phyloP scores from a whole-genome alignment of 2,888 invertebrate species.

The Formica aserva region DNA sequence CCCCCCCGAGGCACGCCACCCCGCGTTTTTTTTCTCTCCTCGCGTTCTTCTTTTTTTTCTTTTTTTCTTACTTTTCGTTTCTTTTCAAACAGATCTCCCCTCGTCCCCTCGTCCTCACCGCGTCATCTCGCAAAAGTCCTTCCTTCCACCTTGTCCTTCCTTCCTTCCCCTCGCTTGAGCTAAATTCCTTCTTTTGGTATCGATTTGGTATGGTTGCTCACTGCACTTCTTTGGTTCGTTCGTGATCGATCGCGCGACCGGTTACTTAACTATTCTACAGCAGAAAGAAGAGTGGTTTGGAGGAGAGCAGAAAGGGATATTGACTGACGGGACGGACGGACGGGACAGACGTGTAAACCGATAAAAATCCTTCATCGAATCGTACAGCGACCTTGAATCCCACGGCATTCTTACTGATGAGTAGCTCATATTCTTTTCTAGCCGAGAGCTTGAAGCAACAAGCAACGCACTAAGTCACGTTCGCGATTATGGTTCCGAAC shows the following conservation, averaged over 20 bases:
- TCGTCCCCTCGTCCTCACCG: conserved; percentile 42
- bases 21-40: neutral
- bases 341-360: neutral
- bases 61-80: neutral
- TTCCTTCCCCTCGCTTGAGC: conserved; percentile 32
- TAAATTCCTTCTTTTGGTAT: conserved; percentile 69
- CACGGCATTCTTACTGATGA: conserved; percentile 41
- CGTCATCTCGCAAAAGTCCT: conserved; percentile 63
- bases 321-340: neutral
- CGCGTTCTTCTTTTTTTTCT: neutral
- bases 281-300: conserved; percentile 28
- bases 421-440: conserved; percentile 11
- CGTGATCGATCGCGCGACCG: conserved; percentile 57
- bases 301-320: conserved; percentile 30
- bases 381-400: conserved; percentile 35
- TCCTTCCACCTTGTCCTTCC: conserved; percentile 23
- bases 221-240: conserved; percentile 70
- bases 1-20: conserved; percentile 30
- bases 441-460: conserved; percentile 10
- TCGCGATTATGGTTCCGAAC: neutral
- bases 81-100: conserved; percentile 56
- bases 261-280: conserved; percentile 50
- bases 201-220: conserved; percentile 74
- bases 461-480: conserved; percentile 21
- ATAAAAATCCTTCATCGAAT: conserved; percentile 43